A percentile compares a stretch with the other conserved stretches of the same genome.
phyloP scores from a whole-genome alignment of 2,888 invertebrate genomes.

The Drosophila nigricruria region DNA sequence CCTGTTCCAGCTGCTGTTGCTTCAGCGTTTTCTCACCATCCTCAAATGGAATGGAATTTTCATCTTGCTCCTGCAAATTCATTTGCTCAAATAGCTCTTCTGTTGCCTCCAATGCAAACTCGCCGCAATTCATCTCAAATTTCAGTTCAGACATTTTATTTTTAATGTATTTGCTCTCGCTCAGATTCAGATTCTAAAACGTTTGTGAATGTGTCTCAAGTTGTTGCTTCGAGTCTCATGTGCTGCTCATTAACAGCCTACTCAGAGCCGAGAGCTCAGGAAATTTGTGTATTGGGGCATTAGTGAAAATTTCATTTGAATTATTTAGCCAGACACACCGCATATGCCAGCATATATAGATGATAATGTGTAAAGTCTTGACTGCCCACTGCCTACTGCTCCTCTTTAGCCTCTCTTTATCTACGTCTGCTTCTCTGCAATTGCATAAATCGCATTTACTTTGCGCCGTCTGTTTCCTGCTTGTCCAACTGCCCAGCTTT shows the following conservation, averaged over 20 bases:
- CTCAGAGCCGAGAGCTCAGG: slow-evolving; percentile 27
- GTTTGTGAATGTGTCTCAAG: neutral
- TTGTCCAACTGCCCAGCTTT: slow-evolving; percentile 31
- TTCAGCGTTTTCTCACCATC: neutral
- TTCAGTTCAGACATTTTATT: slow-evolving; percentile 46
- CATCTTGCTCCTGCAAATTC: neutral
- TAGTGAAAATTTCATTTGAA: slow-evolving; percentile 40
- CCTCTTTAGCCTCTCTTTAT: neutral
- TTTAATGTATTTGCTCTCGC: neutral
- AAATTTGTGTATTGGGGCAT: slow-evolving; percentile 4
- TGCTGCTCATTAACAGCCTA: slow-evolving; percentile 53
- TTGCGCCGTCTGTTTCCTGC: slow-evolving; percentile 39
- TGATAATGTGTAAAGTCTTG: slow-evolving; percentile 35
- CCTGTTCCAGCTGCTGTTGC: slow-evolving; percentile 1
- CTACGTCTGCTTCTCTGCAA: neutral
- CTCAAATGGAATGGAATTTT: neutral
- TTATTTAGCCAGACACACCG: slow-evolving; percentile 14
- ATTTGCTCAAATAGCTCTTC: slow-evolving; percentile 17
- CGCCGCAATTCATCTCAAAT: slow-evolving; percentile 21
- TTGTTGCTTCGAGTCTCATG: neutral
- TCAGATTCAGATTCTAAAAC: neutral
- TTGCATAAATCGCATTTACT: slow-evolving; percentile 26
- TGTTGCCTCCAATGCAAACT: neutral
- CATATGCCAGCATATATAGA: neutral
- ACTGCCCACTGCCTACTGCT: too few relatives aligned